Conservation (phyloP, 2,113 vertebrate genomes). For the Chloropsis cyanopogon region DNA sequence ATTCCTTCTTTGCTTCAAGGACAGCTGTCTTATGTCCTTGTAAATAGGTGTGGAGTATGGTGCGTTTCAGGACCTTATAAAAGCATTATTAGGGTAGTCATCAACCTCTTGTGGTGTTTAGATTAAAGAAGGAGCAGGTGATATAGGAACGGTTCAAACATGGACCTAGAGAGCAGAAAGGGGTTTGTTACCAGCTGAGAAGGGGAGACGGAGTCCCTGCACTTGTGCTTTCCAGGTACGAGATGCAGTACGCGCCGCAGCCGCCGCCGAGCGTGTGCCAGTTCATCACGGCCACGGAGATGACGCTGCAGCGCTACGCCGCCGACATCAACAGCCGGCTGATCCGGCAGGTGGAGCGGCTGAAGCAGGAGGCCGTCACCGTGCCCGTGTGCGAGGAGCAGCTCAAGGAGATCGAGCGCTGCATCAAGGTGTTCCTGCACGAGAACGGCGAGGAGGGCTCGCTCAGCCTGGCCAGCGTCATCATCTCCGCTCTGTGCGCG, state of each 20-base stretch:
- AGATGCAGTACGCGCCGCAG: conserved; percentile 89
- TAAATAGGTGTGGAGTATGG: accelerated
- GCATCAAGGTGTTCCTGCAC: conserved; percentile 90
- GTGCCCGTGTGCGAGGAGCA: conserved; percentile 90
- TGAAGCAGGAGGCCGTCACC: conserved; percentile 90
- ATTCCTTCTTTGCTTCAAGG: background rate
- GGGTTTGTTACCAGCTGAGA: background rate
- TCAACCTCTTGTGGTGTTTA: background rate
- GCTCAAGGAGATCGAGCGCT: conserved; percentile 95
- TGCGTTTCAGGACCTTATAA: background rate
- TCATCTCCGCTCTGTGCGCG: conserved; percentile 89
- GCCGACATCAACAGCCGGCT: conserved; percentile 87
- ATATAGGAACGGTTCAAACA: background rate
- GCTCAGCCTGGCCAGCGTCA: conserved; percentile 88
- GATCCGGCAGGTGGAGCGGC: conserved; percentile 86
- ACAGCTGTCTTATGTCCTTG: background rate
- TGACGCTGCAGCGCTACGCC: conserved; percentile 88
- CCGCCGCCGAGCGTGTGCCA: conserved; percentile 81
- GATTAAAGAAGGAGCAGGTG: background rate
- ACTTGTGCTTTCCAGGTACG: conserved; percentile 76
- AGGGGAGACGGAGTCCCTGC: accelerated
- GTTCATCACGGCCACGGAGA: conserved; percentile 87
- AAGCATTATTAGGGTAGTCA: background rate
- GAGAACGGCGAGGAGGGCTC: conserved; percentile 92
- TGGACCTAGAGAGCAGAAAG: background rate